Conservation (phyloP, 2,797 vertebrate species). For the Vireo griseus region DNA sequence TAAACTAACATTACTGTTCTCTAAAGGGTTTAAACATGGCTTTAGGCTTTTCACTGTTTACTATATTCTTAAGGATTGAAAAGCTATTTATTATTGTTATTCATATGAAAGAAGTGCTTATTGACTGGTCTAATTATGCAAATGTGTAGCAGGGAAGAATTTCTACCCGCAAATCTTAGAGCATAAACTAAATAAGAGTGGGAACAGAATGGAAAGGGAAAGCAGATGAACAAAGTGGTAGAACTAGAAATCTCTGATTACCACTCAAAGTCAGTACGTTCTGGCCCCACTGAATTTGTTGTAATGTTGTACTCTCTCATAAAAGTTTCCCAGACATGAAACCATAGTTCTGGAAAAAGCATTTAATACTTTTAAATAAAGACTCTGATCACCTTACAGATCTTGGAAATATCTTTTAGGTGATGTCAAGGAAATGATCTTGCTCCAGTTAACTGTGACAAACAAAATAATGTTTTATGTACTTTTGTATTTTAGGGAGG, state of each 20-base stretch:
- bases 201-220: not conserved
- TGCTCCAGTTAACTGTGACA: not conserved
- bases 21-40: not conserved
- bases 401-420: not conserved
- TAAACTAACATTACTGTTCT: not conserved
- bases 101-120: not conserved
- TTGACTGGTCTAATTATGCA: not conserved
- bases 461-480: not conserved
- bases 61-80: not conserved
- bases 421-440: not conserved
- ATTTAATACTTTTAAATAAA: not conserved
- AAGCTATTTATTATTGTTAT: constrained; percentile 16
- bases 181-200: not conserved
- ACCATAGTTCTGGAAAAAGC: not conserved
- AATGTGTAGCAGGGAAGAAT: not conserved
- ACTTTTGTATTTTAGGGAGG: not conserved
- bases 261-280: not conserved
- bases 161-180: constrained; percentile 11
- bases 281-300: not conserved
- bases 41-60: not conserved
- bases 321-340: not conserved
- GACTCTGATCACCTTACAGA: fast-evolving
- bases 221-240: not conserved
- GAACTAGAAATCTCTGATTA: not conserved
- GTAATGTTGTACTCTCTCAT: not conserved